Conservation (phyloP, 2,888 invertebrate genomes). For the Tipula confusa region DNA sequence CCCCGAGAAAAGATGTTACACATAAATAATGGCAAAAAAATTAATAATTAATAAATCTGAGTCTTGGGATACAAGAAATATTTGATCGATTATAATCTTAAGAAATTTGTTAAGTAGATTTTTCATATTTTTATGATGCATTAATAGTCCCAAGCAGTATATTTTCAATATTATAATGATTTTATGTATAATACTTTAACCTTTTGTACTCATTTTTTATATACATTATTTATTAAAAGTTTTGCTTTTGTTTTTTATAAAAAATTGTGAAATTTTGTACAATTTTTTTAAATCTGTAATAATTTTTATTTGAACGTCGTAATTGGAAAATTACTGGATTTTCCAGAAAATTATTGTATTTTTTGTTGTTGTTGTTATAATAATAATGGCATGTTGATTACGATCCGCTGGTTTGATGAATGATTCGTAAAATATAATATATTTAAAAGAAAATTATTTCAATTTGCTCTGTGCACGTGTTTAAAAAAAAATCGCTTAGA, state of each 20-base stretch:
- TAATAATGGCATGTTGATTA: not conserved
- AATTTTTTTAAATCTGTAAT: not conserved
- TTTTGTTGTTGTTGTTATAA: not conserved
- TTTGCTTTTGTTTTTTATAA: not conserved
- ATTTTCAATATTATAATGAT: not conserved
- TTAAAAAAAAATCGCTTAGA: not conserved
- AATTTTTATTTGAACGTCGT: not conserved
- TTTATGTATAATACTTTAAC: not conserved
- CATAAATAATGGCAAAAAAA: no score
- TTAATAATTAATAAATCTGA: not conserved
- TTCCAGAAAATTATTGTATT: not conserved
- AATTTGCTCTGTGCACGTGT: not conserved
- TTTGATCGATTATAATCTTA: no score
- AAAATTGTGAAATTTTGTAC: not conserved
- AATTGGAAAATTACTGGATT: not conserved
- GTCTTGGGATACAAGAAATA: not conserved
- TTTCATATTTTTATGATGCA: not conserved
- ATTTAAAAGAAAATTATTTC: not conserved
- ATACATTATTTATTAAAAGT: not conserved
- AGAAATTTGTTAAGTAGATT: not conserved
- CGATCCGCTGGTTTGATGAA: not conserved
- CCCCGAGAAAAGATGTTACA: no score
- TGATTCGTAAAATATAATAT: not conserved
- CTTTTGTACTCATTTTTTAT: not conserved
- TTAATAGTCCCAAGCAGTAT: not conserved